Base-by-base conservation (phyloP, 2,888 invertebrate genomes). In the Sphecodes monilicornis region DNA sequence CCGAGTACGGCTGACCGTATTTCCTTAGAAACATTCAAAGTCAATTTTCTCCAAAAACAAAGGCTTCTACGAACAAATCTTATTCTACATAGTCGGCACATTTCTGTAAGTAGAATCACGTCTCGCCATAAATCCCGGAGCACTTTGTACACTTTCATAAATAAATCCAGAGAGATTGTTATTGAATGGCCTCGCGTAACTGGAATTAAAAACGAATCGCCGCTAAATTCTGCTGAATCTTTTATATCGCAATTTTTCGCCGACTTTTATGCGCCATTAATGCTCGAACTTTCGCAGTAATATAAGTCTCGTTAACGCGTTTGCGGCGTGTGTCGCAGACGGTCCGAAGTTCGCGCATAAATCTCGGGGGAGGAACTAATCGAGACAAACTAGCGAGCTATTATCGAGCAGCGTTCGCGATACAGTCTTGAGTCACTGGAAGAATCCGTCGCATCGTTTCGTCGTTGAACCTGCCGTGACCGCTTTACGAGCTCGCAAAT, bases 401-500 rank as follows among this genome's bases (percentile, higher is more conserved):
- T 29, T 29, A 60, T 60, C 60, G 60, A 60, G 29, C 60, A 60
- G 60, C 29, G 6, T 29, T 3, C 60, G 60, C 60, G 60, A 60
- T 29, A 32, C 29, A 60, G 60, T 16, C 26, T 29, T n/a, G 54
- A 54, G 54, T 11, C 54, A n/a, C 11, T 54, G 54, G 41, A 13
- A 36, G 74, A 18, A 54, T 4, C 32, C 66, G 29, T 43, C 46
- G 32, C 41, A n/a, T 69, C 39, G 32, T 32, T 69, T 73, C 72
- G 32, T 66, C 50, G 64, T n/a, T 32, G 64, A 71, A 71, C 22
- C 32, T 57, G 68, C 73, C 22, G 50, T 75, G 73, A n/a, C n/a
- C 76, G 60, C 46, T 76, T 71, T 77, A 81, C 57, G 68, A 69
- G 43, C 36, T 79, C 79, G 75, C 77, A 82, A 87, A 87, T 84